Evolutionary conservation across 92 coral and sea anemone species (phyloP).

Genomic region (Diadumene lineata): DNA sequence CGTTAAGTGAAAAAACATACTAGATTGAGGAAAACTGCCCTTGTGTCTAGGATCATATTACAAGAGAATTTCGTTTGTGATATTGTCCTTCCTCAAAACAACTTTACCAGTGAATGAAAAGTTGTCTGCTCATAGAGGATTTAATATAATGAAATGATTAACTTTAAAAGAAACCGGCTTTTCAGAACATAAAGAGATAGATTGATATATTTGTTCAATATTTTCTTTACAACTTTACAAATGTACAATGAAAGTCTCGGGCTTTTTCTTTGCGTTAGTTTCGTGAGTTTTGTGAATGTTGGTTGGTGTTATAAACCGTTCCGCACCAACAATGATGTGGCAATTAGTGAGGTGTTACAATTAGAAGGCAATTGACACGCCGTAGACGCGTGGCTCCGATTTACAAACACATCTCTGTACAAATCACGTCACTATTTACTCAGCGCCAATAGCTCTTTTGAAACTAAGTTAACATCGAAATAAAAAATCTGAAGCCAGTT

Average conservation of each 20-base stretch:
- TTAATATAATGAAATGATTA: no score
- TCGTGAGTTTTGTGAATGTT: not conserved
- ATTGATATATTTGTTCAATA: no score
- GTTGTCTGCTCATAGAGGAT: no score
- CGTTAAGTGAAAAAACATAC: no score
- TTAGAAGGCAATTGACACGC: constrained; percentile 65
- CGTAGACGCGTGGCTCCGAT: constrained; percentile 27
- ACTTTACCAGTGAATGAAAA: not conserved
- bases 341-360: no score
- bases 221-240: no score
- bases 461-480: not conserved
- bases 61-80: not conserved
- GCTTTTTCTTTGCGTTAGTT: no score
- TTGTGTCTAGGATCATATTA: no score
- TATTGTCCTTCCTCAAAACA: not conserved
- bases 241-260: not conserved
- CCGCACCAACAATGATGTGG: constrained; percentile 82
- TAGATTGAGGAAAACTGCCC: no score
- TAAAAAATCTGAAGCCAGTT: not conserved
- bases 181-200: no score
- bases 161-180: no score
- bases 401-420: constrained; percentile 7
- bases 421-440: not conserved
- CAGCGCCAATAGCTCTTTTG: not conserved
- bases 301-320: constrained; percentile 12